Evolutionary conservation across 2,113 vertebrate genomes (phyloP).

Genomic region (Zosterops lateralis): DNA sequence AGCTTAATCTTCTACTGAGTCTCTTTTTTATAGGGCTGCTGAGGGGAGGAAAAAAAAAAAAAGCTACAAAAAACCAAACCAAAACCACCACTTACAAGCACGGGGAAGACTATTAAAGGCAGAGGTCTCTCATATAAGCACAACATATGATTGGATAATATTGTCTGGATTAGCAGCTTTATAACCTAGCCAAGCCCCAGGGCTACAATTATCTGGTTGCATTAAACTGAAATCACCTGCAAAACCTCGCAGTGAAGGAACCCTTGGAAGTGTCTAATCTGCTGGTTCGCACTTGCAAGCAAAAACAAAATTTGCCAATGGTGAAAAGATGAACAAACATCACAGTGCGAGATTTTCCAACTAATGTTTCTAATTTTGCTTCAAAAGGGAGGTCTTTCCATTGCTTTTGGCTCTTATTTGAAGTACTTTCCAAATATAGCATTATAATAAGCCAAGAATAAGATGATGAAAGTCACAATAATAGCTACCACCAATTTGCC

Average conservation of each 20-base stretch:
- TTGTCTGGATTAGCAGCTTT: slow-evolving; percentile 76
- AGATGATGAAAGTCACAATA: background rate
- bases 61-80: background rate
- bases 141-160: slow-evolving; percentile 68
- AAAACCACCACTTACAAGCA: slow-evolving; percentile 3
- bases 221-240: slow-evolving; percentile 78
- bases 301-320: slow-evolving; percentile 39
- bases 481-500: background rate
- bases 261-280: slow-evolving; percentile 65
- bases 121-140: slow-evolving; percentile 65
- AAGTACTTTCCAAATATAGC: background rate
- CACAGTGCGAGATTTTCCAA: background rate
- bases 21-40: slow-evolving; percentile 54
- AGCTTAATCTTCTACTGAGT: background rate
- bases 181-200: slow-evolving; percentile 68
- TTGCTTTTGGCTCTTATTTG: background rate
- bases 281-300: slow-evolving; percentile 38
- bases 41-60: background rate
- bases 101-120: slow-evolving; percentile 59
- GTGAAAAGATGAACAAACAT: slow-evolving; percentile 38
- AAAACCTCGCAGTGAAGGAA: slow-evolving; percentile 66
- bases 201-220: slow-evolving; percentile 77
- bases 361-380: background rate
- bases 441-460: background rate
- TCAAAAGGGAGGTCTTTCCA: background rate